These are phyloP conservation scores for Xyrauchen texanus DNA, from an alignment of 2,113 vertebrate species.

Conservation along the genomic window DNA sequence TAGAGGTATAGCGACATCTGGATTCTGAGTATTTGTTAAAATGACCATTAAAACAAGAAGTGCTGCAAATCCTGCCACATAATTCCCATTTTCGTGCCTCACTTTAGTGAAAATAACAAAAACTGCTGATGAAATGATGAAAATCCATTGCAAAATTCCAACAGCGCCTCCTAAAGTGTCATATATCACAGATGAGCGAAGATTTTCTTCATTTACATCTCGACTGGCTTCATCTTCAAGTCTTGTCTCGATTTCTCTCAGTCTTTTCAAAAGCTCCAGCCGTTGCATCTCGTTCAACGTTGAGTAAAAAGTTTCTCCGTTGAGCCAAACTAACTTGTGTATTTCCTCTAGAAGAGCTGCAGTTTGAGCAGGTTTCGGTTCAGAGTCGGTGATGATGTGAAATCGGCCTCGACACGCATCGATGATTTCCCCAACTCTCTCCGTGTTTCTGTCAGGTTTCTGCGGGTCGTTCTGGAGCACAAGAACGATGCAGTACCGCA, in stretches of 20 bases:
- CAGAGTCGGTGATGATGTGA: no score
- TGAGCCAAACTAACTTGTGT: neutral
- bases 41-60: no score
- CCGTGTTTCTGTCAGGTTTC: no score
- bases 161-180: neutral
- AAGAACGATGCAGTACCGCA: no score
- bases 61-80: neutral
- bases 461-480: no score
- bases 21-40: neutral
- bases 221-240: neutral
- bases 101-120: neutral
- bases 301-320: neutral
- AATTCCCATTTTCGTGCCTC: fast-evolving
- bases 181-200: neutral
- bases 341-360: no score
- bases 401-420: no score
- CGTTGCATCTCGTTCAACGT: neutral
- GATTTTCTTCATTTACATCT: neutral
- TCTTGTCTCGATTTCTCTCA: neutral
- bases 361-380: no score
- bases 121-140: neutral
- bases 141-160: neutral
- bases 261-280: neutral
- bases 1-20: neutral
- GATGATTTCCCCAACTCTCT: no score